A percentile compares a stretch with the other conserved stretches of the same genome.
phyloP scores from a whole-genome alignment of 2,113 vertebrate species.

The Cinclus mexicanus region DNA sequence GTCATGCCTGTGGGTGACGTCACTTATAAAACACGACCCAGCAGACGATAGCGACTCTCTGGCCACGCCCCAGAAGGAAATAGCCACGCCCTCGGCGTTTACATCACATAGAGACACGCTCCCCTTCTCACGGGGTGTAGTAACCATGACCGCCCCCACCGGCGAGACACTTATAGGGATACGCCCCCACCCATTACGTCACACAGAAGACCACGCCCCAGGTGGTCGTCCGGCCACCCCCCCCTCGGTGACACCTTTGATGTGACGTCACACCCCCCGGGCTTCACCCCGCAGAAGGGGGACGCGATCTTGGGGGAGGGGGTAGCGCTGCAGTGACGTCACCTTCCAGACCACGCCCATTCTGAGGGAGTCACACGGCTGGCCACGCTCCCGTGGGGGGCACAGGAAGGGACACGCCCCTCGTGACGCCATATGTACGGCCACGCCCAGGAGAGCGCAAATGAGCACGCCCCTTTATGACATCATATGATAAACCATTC shows the following conservation, averaged over 20 bases:
- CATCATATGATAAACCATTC: rapidly evolving
- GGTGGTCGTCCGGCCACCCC: no score
- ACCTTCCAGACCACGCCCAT: not conserved
- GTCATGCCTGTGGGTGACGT: not conserved
- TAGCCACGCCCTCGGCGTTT: rapidly evolving
- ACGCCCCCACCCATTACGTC: not conserved
- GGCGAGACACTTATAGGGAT: not conserved
- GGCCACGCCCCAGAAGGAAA: not conserved
- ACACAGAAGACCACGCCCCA: not conserved
- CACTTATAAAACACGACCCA: rapidly evolving
- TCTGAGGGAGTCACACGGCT: not conserved
- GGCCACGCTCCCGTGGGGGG: not conserved
- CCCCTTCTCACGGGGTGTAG: not conserved
- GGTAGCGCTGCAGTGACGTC: not conserved
- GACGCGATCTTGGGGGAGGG: rapidly evolving
- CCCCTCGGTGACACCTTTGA: not conserved
- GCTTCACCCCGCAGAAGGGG: not conserved
- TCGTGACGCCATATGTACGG: rapidly evolving
- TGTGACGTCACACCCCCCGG: not conserved
- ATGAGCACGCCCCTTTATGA: not conserved
- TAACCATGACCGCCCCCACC: not conserved
- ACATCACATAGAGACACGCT: not conserved
- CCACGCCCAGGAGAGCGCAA: rapidly evolving
- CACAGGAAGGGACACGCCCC: not conserved
- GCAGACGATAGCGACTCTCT: no score